Evolutionary conservation across 2,888 invertebrate genomes (phyloP), one percentile per base, ranked within the genome.

Genomic region (Pachymerium ferrugineum): DNA sequence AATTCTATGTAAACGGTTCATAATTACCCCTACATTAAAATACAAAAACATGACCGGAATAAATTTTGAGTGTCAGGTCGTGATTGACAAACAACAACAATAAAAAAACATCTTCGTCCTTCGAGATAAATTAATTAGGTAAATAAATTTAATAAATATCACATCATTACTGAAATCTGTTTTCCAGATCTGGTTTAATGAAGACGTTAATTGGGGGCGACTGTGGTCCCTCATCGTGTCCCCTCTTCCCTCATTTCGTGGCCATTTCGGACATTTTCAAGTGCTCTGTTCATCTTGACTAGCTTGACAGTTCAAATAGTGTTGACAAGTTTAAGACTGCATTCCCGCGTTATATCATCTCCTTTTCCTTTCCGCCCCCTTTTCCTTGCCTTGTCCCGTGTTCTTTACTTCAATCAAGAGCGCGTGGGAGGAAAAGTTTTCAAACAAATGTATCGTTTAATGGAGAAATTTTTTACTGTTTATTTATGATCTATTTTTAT

Each of bases 361-460:
- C 47, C 47, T 54, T 54, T 54, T 54, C 47, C 47, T 54, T 54
- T 54, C 47, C 47, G 47, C 47, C 47, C 47, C 47, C 47, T 54
- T 16, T 54, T 22, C 47, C 47, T 54, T 22, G 8, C 16, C 8
- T 22, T 19, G 47, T 54, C 47, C 47, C 47, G 47, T 19, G 47
- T 54, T 54, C 14, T 8, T 19, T 19, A 54, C 47, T 54, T 54
- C 47, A 54, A 19, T 54, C 47, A 22, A 1, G 19, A 54, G 47
- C n/a, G 4, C 47, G 47, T 16, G 16, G n/a, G 19, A 1, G 4
- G 19, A 12, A 54, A 54, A 54, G n/a, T 54, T 54, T 54, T 54
- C 47, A 1, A 54, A 54, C 47, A 54, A 54, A 54, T 54, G 19
- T 54, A 22, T 22, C 47, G 22, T 54, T 54, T 54, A 54, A 22